Evolutionary conservation across 2,888 invertebrate genomes (phyloP).

Genomic region (Drosophila infuscata): DNA sequence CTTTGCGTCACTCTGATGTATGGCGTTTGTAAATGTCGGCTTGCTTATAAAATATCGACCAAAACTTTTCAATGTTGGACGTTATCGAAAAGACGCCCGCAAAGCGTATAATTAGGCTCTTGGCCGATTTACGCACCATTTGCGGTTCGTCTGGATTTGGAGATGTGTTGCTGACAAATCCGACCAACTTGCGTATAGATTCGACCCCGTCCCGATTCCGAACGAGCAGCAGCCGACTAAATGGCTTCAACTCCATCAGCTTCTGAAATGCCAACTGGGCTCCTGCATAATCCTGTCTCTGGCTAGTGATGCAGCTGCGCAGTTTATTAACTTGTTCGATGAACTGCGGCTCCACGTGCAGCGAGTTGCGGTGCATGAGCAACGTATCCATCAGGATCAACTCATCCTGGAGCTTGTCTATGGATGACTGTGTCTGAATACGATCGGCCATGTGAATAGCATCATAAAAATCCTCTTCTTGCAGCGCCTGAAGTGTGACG

Average conservation of each 20-base stretch:
- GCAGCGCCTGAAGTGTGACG: conserved; percentile 7
- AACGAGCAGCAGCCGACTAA: conserved; percentile 35
- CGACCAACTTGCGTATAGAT: conserved; percentile 13
- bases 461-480: conserved; percentile 14
- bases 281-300: not conserved
- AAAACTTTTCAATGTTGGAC: conserved; percentile 17
- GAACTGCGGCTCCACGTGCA: conserved; percentile 28
- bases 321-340: conserved; percentile 18
- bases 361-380: not conserved
- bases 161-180: not conserved
- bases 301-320: conserved; percentile 5
- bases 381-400: conserved; percentile 8
- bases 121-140: conserved; percentile 15
- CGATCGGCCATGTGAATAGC: conserved; percentile 20
- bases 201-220: conserved; percentile 34
- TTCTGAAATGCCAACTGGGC: conserved; percentile 29
- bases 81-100: not conserved
- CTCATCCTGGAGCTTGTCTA: not conserved
- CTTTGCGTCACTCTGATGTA: conserved; percentile 9
- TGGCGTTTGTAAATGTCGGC: conserved; percentile 13
- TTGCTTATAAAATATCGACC: conserved; percentile 20
- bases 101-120: conserved; percentile 18
- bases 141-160: not conserved
- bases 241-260: conserved; percentile 18
- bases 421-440: not conserved